These are phyloP conservation scores for Epizoanthus stellaris DNA, from an alignment of 92 coral and sea anemone species.

Conservation along the genomic window DNA sequence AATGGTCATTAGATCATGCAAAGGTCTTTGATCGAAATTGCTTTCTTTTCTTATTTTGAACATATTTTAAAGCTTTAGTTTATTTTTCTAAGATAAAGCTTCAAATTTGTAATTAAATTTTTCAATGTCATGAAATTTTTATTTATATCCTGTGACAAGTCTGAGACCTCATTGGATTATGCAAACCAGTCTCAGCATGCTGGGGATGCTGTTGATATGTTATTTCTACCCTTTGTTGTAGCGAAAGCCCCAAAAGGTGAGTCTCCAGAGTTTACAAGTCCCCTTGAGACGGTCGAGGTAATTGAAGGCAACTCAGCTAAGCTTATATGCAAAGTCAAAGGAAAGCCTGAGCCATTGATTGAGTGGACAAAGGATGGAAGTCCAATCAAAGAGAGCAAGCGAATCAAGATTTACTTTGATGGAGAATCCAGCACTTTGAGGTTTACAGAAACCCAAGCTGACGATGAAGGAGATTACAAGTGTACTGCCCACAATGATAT, in stretches of 20 bases:
- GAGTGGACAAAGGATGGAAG: slow-evolving; percentile 88
- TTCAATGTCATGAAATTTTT: too few species aligned
- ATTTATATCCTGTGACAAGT: too few species aligned
- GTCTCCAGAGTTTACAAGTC: slow-evolving; percentile 74
- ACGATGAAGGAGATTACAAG: slow-evolving; percentile 90
- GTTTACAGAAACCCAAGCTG: slow-evolving; percentile 67
- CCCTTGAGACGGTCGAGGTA: slow-evolving; percentile 64
- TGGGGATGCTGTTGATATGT: background rate
- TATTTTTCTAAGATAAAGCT: too few species aligned
- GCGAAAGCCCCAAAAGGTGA: slow-evolving; percentile 79
- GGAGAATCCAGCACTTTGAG: slow-evolving; percentile 67
- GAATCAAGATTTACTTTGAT: slow-evolving; percentile 61
- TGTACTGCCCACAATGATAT: slow-evolving; percentile 76
- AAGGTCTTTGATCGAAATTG: too few species aligned
- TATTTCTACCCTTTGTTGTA: slow-evolving; percentile 37
- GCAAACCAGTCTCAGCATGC: too few species aligned
- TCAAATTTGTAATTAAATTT: too few species aligned
- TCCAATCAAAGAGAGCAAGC: slow-evolving; percentile 68
- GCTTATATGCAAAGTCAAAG: slow-evolving; percentile 76
- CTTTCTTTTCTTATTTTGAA: too few species aligned
- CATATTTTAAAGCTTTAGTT: too few species aligned
- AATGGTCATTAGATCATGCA: too few species aligned
- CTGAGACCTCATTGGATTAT: background rate
- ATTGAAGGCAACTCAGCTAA: slow-evolving; percentile 66
- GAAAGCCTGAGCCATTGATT: slow-evolving; percentile 78